These are phyloP conservation scores for Esox lucius DNA, from an alignment of 2,797 vertebrate genomes.

Conservation along the genomic window DNA sequence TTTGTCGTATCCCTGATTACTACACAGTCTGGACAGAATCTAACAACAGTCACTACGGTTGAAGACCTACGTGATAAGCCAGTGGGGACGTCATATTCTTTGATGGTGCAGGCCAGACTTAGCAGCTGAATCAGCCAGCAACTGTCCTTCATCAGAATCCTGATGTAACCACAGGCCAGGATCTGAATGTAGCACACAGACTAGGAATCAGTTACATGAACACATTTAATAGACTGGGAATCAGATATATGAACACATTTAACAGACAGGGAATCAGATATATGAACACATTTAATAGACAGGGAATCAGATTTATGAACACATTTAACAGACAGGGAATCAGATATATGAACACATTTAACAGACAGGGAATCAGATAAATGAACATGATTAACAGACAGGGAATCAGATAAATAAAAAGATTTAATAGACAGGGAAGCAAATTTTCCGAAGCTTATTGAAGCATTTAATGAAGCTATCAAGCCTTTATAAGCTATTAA, in stretches of 20 bases:
- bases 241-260: not conserved
- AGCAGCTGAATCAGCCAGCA: constrained; percentile 95
- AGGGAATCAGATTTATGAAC: not conserved
- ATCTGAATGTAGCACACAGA: constrained; percentile 77
- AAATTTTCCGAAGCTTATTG: not conserved
- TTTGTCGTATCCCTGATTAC: no score
- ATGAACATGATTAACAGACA: not conserved
- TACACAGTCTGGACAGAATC: no score
- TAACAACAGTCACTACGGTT: no score
- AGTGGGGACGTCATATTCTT: constrained; percentile 75
- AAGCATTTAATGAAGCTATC: not conserved
- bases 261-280: not conserved
- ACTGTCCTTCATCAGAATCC: constrained; percentile 75
- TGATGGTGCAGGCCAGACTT: constrained; percentile 95
- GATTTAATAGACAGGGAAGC: not conserved
- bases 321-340: not conserved
- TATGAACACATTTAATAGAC: not conserved
- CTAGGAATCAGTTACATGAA: not conserved
- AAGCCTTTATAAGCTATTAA: not conserved
- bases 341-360: not conserved
- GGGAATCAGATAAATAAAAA: not conserved
- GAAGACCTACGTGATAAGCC: constrained; percentile 65
- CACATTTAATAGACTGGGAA: no score
- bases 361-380: not conserved
- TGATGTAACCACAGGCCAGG: constrained; percentile 93